Evolutionary conservation across 2,888 invertebrate species (phyloP), one percentile per base, ranked within the genome.

Genomic region (Periphyllus acericola): DNA sequence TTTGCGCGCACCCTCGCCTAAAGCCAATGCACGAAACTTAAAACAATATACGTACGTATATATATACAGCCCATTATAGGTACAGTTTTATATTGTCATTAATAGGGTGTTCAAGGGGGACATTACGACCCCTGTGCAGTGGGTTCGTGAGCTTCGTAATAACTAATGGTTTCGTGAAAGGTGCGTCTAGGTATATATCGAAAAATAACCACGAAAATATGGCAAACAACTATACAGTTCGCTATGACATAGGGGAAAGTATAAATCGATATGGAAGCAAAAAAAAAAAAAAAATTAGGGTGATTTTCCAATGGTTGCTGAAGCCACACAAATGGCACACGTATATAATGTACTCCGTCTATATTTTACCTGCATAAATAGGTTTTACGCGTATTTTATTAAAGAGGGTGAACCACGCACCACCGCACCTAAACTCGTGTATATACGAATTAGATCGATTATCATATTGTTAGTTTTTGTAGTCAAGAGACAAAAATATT

Each of bases 151-250:
- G 74, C 80, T 86, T 79, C 79, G 72, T 79, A 86, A 87, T 87
- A 87, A 87, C 86, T 87, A 87, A 87, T 87, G 86, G 86, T 87
- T 87, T 72, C 72, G 86, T 87, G 80, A 87, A 87, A 84, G 84
- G 83, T 40, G 83, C 72, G 72, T 34, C 32, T 32, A 78, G 78
- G 52, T 46, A 55, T 34, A 71, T 72, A 86, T 83, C 83, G 76
- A 46, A 66, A 84, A 76, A 80, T 68, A 71, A 80, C 85, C 80
- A 87, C 86, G 80, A 81, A 87, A 87, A 87, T 87, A 87, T 87
- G 86, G 86, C 86, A 66, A 87, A 86, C 86, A 32, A 52, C 34
- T 25, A 6, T 36, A 36, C 79, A 19, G 68, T 81, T 68, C 29
- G 19, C 40, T 80, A 29, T 40, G 25, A 75, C 66, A 66, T 66